Evolutionary conservation across 2,113 vertebrate genomes (phyloP).

Genomic region (Oreochromis niloticus): DNA sequence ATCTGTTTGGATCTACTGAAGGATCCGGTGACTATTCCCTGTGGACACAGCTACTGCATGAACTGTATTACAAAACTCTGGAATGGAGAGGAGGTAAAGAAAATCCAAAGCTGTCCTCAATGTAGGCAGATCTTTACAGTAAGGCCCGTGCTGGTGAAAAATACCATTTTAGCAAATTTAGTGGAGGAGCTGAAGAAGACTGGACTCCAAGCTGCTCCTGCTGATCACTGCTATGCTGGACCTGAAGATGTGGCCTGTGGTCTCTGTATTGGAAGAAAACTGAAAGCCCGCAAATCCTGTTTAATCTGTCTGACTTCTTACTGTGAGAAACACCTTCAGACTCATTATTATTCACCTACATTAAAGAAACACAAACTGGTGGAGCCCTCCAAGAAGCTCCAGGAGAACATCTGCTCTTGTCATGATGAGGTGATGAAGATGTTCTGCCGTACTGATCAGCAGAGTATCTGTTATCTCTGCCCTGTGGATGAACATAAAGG

Average conservation of each 20-base stretch:
- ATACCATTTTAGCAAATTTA: not conserved
- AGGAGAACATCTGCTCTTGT: not conserved
- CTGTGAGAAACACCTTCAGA: not conserved
- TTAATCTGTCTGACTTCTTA: not conserved
- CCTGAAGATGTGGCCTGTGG: not conserved
- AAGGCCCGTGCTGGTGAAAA: not conserved
- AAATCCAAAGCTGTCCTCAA: not conserved
- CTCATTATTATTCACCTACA: not conserved
- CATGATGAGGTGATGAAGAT: not conserved
- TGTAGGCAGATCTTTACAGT: not conserved
- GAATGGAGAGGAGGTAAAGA: not conserved
- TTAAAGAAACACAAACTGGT: accelerated
- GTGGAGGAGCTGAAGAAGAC: not conserved
- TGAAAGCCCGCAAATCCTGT: not conserved
- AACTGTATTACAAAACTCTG: not conserved
- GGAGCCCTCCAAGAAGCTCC: accelerated
- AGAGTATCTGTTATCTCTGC: not conserved
- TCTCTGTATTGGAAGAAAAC: not conserved
- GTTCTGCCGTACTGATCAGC: not conserved
- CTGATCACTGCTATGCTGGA: not conserved
- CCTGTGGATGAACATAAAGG: not conserved
- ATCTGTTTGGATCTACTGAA: not conserved
- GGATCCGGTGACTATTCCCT: not conserved
- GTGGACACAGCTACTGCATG: constrained; percentile 10
- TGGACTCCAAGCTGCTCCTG: not conserved